A percentile compares a stretch with the other conserved stretches of the same genome.
phyloP scores from a whole-genome alignment of 2,888 invertebrate genomes.

The Muscina levida region DNA sequence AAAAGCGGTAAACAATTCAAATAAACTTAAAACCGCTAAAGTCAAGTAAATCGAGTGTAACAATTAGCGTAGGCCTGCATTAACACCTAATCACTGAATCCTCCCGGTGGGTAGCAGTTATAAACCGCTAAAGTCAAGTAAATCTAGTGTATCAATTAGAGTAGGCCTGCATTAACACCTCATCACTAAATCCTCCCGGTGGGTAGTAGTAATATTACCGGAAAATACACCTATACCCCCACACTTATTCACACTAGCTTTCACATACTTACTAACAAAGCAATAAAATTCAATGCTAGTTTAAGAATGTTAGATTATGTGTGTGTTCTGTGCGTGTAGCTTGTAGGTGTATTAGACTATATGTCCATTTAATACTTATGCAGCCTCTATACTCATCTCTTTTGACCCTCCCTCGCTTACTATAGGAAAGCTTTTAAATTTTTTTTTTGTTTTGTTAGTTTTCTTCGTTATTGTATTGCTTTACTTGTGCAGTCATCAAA shows the following conservation, averaged over 20 bases:
- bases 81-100: not conserved
- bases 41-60: too few relatives aligned
- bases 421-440: not conserved
- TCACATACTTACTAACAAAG: not conserved
- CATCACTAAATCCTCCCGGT: not conserved
- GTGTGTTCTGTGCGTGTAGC: not conserved
- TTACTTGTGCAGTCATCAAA: constrained; percentile 18
- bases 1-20: too few relatives aligned
- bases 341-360: not conserved
- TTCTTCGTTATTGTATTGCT: constrained; percentile 5
- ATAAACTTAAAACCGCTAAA: not conserved
- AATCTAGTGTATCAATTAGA: too few relatives aligned
- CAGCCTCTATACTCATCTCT: not conserved
- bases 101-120: too few relatives aligned
- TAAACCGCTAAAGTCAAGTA: not conserved
- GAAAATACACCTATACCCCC: constrained; percentile 5
- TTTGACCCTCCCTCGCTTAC: constrained; percentile 9
- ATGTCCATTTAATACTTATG: not conserved
- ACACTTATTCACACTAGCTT: not conserved
- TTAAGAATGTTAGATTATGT: not conserved
- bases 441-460: not conserved
- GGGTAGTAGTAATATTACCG: too few relatives aligned
- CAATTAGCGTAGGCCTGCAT: not conserved
- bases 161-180: not conserved
- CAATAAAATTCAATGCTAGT: not conserved